Evolutionary conservation across 2,888 invertebrate genomes (phyloP).

Genomic region (Pollenia griseotomentosa): DNA sequence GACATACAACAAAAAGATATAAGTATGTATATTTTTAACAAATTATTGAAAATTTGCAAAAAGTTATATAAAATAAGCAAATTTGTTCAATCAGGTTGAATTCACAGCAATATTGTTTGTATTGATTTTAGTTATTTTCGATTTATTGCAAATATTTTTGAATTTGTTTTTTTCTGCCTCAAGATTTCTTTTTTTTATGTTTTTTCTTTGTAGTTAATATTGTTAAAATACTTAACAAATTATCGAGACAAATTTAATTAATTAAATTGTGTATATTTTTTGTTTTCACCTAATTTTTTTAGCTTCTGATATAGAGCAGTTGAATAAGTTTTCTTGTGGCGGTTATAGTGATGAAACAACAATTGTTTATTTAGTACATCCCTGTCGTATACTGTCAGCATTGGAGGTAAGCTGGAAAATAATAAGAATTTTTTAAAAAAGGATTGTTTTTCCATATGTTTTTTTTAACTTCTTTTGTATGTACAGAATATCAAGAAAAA

Average conservation of each 20-base stretch:
- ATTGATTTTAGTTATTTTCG: slow-evolving; percentile 19
- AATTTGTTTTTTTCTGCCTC: slow-evolving; percentile 10
- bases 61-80: slow-evolving; percentile 26
- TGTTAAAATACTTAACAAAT: not conserved
- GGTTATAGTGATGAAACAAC: slow-evolving; percentile 94
- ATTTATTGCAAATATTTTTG: not conserved
- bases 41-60: slow-evolving; percentile 28
- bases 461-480: too few relatives aligned
- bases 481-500: too few relatives aligned
- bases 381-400: slow-evolving; percentile 93
- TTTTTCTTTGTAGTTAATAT: slow-evolving; percentile 15
- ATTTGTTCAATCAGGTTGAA: slow-evolving; percentile 18
- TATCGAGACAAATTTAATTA: not conserved
- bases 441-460: too few relatives aligned
- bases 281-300: slow-evolving; percentile 49
- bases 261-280: slow-evolving; percentile 6
- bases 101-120: not conserved
- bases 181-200: slow-evolving; percentile 1
- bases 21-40: not conserved
- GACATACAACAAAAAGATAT: slow-evolving; percentile 10
- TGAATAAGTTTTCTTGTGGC: slow-evolving; percentile 92
- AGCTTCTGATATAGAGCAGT: slow-evolving; percentile 92
- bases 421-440: not conserved
- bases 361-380: slow-evolving; percentile 94
- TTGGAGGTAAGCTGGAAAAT: slow-evolving; percentile 87